Evolutionary conservation across 1,140 invertebrate genomes (phyloP).

Genomic region (Aphelenchoides avenae): DNA sequence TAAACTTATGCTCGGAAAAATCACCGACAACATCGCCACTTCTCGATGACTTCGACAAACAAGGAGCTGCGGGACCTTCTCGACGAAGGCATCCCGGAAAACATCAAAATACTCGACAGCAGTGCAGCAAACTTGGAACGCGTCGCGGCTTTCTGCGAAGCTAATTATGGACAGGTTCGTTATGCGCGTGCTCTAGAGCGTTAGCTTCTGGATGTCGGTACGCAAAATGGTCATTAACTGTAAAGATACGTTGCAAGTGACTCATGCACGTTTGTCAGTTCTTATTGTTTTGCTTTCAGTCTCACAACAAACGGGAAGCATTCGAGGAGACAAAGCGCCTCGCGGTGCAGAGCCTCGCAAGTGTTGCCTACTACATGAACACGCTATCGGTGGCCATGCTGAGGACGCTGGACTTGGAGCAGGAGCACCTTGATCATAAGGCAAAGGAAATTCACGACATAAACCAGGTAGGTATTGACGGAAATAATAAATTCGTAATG

Average conservation of each 20-base stretch:
- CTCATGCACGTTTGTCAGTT: not conserved
- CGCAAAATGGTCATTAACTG: no score
- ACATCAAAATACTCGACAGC: constrained; percentile 83
- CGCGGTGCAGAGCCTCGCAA: constrained; percentile 92
- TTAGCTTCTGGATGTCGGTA: no score
- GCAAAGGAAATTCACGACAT: constrained; percentile 92
- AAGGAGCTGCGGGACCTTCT: constrained; percentile 76
- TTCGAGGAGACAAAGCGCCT: constrained; percentile 97
- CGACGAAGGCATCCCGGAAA: constrained; percentile 89
- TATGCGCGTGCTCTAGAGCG: constrained; percentile 9
- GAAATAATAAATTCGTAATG: not conserved
- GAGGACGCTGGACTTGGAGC: constrained; percentile 86
- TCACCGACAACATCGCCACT: no score
- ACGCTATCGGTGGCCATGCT: constrained; percentile 93
- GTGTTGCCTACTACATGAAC: constrained; percentile 97
- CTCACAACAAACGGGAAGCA: constrained; percentile 83
- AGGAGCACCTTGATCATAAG: constrained; percentile 85
- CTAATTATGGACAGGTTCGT: constrained; percentile 81
- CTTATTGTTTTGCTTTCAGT: constrained; percentile 61
- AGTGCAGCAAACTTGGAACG: constrained; percentile 90
- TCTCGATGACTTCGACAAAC: not conserved
- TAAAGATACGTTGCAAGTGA: not conserved
- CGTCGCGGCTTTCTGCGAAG: constrained; percentile 95
- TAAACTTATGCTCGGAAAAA: no score
- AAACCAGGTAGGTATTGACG: constrained; percentile 67